phyloP scores from a whole-genome alignment of 2,888 invertebrate species.

The Megalurothrips usitatus region DNA sequence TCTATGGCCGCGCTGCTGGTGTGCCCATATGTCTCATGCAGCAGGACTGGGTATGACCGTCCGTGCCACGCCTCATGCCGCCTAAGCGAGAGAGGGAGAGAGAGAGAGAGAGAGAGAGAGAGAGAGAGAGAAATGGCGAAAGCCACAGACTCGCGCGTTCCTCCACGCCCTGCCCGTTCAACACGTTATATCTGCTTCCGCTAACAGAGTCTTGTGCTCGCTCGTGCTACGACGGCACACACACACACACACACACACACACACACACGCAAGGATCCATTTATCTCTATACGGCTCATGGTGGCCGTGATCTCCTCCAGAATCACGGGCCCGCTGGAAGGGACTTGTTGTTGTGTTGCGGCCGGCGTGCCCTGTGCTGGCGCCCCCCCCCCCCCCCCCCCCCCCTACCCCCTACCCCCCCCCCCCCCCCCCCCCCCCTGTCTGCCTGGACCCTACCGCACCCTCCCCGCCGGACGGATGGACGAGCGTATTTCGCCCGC shows the following conservation, averaged over 20 bases:
- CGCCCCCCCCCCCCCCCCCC: background rate
- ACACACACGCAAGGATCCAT: background rate
- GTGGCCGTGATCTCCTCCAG: no score
- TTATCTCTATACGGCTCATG: background rate
- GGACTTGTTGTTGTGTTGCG: no score
- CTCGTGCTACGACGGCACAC: background rate
- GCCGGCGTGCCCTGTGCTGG: no score
- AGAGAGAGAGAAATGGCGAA: background rate
- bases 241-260: background rate
- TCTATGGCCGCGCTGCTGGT: no score
- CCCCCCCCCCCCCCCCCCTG: background rate
- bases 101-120: conserved; percentile 25
- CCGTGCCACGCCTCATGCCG: background rate
- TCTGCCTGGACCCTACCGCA: background rate
- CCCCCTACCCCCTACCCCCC: background rate
- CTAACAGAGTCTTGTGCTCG: background rate
- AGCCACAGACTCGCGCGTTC: background rate
- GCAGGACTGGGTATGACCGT: no score
- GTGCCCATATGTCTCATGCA: no score
- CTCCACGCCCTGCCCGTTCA: background rate
- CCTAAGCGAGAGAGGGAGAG: conserved; percentile 1
- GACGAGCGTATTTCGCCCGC: no score
- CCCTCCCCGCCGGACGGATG: no score
- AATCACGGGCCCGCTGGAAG: no score
- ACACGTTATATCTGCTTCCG: conserved; percentile 11